Percentiles rank a stretch among this genome's conserved stretches.
Evolutionary conservation across 1,140 invertebrate genomes (phyloP).

Genomic region (Arion vulgaris): DNA sequence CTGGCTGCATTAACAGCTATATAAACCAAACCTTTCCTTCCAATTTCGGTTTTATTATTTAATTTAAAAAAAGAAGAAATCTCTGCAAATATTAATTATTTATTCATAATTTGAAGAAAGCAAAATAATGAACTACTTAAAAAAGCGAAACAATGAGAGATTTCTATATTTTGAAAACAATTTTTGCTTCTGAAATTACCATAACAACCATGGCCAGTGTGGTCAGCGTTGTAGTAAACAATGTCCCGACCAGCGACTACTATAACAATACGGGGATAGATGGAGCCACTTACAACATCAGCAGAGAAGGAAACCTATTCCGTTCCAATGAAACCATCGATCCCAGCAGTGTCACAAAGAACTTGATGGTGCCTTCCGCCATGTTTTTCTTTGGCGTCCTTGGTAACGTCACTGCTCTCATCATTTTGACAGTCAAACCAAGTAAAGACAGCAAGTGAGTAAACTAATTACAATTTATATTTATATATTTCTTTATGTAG

Average conservation of each 20-base stretch:
- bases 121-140: no score
- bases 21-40: no score
- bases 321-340: neutral
- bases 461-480: neutral
- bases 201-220: neutral
- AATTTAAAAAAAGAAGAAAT: no score
- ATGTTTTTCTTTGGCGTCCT: conserved; percentile 37
- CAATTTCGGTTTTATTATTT: no score
- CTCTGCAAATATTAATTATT: no score
- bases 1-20: no score
- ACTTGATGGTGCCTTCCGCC: neutral
- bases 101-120: no score
- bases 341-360: conserved; percentile 6
- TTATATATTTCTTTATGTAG: neutral
- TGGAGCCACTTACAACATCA: neutral
- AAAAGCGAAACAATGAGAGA: no score
- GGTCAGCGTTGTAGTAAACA: neutral
- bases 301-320: neutral
- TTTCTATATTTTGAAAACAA: no score
- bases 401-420: conserved; percentile 27
- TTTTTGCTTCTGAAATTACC: neutral
- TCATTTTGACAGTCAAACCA: conserved; percentile 32
- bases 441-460: conserved; percentile 37
- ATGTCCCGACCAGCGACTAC: neutral
- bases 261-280: neutral